These are phyloP conservation scores for Tinamus major DNA, from an alignment of 2,797 vertebrate species.

Conservation along the genomic window DNA sequence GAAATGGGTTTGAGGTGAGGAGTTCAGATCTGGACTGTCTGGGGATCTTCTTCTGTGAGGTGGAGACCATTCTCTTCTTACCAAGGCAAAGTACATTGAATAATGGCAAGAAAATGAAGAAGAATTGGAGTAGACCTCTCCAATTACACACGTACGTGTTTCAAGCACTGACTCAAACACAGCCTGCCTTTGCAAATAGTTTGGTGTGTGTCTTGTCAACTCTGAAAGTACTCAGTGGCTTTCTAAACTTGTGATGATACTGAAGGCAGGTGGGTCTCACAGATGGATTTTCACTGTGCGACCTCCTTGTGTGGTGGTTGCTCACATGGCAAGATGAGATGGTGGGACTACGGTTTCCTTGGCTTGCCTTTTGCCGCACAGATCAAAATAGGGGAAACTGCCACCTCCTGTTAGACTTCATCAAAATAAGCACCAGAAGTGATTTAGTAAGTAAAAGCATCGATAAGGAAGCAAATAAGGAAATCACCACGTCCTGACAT, in stretches of 20 bases:
- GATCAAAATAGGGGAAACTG: background rate
- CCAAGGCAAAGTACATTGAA: background rate
- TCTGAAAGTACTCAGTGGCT: background rate
- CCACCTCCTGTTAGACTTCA: background rate
- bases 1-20: background rate
- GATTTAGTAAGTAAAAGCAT: background rate
- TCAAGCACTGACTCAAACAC: background rate
- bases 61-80: background rate
- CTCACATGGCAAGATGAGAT: background rate
- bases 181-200: background rate
- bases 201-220: background rate
- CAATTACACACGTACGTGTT: background rate
- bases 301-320: background rate
- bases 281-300: background rate
- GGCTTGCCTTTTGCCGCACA: background rate
- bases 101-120: background rate
- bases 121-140: background rate
- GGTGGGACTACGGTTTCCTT: rapidly evolving
- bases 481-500: background rate
- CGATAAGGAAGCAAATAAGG: background rate
- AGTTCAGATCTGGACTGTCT: background rate
- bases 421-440: background rate
- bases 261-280: too few species aligned
- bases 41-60: background rate
- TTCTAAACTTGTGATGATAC: background rate